Evolutionary conservation across 2,888 invertebrate species (phyloP).

Genomic region (Euzetes globulus): DNA sequence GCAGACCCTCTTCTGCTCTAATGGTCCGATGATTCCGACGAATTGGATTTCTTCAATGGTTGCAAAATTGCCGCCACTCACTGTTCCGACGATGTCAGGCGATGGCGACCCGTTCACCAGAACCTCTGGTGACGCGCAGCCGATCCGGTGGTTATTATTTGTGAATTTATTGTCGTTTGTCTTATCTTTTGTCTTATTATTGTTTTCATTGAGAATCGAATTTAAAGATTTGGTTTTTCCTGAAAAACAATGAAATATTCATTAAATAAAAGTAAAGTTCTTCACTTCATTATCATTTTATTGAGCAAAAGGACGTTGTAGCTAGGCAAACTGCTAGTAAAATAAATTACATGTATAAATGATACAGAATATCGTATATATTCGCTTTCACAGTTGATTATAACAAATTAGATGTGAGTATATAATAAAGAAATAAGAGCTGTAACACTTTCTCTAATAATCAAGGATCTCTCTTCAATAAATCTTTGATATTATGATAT

Average conservation of each 20-base stretch:
- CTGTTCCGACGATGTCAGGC: constrained; percentile 35
- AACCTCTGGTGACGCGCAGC: constrained; percentile 41
- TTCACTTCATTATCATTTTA: too few relatives aligned
- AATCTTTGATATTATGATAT: too few relatives aligned
- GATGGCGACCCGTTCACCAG: constrained; percentile 40
- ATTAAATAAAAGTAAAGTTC: not conserved
- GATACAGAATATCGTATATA: too few relatives aligned
- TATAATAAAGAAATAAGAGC: too few relatives aligned
- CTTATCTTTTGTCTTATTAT: not conserved
- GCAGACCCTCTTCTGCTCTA: constrained; percentile 60
- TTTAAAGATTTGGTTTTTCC: not conserved
- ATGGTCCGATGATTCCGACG: constrained; percentile 39
- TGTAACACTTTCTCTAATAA: too few relatives aligned
- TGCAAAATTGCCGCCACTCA: constrained; percentile 36
- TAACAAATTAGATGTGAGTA: too few relatives aligned
- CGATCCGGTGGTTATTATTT: constrained; percentile 4
- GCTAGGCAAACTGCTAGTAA: too few relatives aligned
- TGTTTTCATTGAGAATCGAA: constrained; percentile 7
- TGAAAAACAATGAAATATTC: too few relatives aligned
- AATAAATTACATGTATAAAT: too few relatives aligned
- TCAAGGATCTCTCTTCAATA: too few relatives aligned
- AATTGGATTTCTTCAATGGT: constrained; percentile 42
- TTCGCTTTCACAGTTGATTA: too few relatives aligned
- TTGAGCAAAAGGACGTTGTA: too few relatives aligned
- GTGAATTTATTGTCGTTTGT: not conserved